A percentile compares a stretch with the other conserved stretches of the same genome.
Evolutionary conservation across 2,113 vertebrate genomes (phyloP).

Genomic region (Peromyscus leucopus): DNA sequence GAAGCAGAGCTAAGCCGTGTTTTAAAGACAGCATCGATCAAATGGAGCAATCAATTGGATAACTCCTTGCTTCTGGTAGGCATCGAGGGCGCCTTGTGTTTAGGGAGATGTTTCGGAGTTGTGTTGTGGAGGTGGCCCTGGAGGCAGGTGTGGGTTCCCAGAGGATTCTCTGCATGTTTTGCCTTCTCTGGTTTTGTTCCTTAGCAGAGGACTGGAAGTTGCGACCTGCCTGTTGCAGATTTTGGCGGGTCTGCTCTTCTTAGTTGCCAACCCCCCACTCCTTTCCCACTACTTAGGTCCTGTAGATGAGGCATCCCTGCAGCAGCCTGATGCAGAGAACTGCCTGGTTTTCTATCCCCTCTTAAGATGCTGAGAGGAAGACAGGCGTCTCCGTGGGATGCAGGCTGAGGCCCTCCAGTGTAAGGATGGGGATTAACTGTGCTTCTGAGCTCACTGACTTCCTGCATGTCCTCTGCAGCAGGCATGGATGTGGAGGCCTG

Average conservation of each 20-base stretch:
- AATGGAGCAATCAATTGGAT: not conserved
- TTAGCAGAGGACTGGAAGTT: not conserved
- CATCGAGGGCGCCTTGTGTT: not conserved
- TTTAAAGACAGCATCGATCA: not conserved
- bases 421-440: not conserved
- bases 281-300: not conserved
- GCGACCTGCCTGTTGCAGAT: not conserved
- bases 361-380: not conserved
- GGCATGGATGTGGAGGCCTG: fast-evolving
- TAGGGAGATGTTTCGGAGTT: not conserved
- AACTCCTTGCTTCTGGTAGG: not conserved
- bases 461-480: not conserved
- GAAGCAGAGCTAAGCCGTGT: not conserved
- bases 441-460: not conserved
- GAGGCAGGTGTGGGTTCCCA: fast-evolving
- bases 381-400: not conserved
- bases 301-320: not conserved
- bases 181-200: not conserved
- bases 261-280: not conserved
- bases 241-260: not conserved
- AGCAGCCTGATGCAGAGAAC: not conserved
- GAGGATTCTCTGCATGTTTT: not conserved
- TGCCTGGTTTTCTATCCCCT: not conserved
- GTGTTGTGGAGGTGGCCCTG: not conserved
- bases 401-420: not conserved